These are phyloP conservation scores for Limnephilus lunatus DNA, from an alignment of 2,888 invertebrate species.

Conservation along the genomic window DNA sequence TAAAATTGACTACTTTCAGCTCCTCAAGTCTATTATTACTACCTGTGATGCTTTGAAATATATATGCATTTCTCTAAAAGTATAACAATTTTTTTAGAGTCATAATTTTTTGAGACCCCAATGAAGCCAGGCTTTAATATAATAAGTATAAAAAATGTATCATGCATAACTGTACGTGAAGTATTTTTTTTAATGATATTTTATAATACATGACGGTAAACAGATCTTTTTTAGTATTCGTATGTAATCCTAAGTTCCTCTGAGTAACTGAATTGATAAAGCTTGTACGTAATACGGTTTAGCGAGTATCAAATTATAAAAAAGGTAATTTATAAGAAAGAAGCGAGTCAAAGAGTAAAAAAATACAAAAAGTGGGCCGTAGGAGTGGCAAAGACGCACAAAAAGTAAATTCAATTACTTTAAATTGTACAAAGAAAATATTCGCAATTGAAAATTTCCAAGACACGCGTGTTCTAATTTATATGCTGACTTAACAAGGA, in stretches of 20 bases:
- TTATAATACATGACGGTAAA: background rate
- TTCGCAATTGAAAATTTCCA: conserved; percentile 48
- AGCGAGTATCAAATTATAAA: background rate
- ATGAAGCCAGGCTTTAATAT: too few species aligned
- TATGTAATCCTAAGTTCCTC: background rate
- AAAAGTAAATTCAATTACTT: conserved; percentile 57
- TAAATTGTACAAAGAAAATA: conserved; percentile 60
- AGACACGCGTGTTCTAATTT: conserved; percentile 52
- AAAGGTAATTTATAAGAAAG: background rate
- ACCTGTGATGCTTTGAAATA: too few species aligned
- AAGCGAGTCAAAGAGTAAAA: conserved; percentile 31
- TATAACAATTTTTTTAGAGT: too few species aligned
- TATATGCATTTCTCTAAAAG: too few species aligned
- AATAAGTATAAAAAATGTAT: too few species aligned
- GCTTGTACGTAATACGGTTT: background rate
- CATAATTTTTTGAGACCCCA: too few species aligned
- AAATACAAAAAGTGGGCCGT: conserved; percentile 5
- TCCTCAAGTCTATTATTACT: too few species aligned
- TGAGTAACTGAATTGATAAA: background rate
- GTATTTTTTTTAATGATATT: background rate
- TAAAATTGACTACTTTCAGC: too few species aligned
- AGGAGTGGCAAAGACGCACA: conserved; percentile 42
- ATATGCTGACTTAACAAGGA: conserved; percentile 43
- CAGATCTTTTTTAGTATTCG: background rate
- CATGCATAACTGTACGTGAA: too few species aligned